Percentiles rank a stretch among this genome's conserved stretches.
phyloP scores from a whole-genome alignment of 2,113 vertebrate species.

The Ramphastos sulfuratus region DNA sequence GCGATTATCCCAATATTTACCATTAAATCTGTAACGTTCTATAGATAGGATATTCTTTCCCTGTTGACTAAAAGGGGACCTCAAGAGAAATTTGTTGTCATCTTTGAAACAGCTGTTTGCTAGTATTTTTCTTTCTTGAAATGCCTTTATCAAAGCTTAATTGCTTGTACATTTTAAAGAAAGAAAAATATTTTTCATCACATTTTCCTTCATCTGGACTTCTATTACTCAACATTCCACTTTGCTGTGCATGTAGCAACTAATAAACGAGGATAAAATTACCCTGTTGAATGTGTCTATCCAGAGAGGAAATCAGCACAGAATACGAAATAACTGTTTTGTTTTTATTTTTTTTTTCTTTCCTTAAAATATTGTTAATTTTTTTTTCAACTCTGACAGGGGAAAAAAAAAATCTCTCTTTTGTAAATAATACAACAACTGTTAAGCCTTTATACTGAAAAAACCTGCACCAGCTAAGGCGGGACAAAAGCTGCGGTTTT shows the following conservation, averaged over 20 bases:
- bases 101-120: neutral
- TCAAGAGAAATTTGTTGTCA: conserved; percentile 20
- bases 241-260: neutral
- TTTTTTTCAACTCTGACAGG: neutral
- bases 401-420: too few species aligned
- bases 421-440: neutral
- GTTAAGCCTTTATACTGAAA: neutral
- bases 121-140: neutral
- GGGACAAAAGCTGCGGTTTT: conserved; percentile 71
- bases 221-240: neutral
- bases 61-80: neutral
- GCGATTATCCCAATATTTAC: neutral
- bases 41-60: neutral
- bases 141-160: neutral
- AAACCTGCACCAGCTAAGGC: conserved; percentile 27
- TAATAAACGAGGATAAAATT: neutral
- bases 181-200: neutral
- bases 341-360: accelerated
- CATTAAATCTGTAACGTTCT: neutral
- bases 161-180: neutral
- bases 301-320: neutral
- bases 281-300: neutral
- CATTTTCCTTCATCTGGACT: neutral
- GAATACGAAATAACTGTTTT: neutral
- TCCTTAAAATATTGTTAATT: neutral